Evolutionary conservation across 2,888 invertebrate species (phyloP), one percentile per base, ranked within the genome.

Genomic region (Drosophila ezoana): DNA sequence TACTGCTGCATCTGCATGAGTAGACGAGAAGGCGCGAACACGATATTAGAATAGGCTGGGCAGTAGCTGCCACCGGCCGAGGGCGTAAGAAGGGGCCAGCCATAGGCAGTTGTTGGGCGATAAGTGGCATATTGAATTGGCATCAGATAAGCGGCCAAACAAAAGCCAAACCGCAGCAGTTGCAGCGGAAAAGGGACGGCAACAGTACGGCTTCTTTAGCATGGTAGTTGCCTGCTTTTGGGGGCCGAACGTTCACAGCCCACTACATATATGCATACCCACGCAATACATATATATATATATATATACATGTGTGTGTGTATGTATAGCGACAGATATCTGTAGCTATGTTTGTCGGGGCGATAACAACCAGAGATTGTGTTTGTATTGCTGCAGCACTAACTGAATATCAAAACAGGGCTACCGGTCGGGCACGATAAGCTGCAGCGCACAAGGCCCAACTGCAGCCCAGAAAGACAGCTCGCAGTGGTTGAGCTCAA

Each of bases 341-440:
- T 51, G 38, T 51, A 28, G 51, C 23, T 38, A 16, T 16, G 16
- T 40, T 16, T 40, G 40, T 10, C 16, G 44, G n/a, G 14, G 51
- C 63, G 77, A 79, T 77, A 77, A 79, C 72, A 75, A 62, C 49
- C 59, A 37, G 58, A 79, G 75, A 77, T 77, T 79, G 64, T 78
- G 74, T 53, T 63, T 63, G 65, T 51, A 64, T 47, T 57, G 64
- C 71, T 59, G 58, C 76, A 62, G 56, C 59, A 43, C 49, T 37
- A 49, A 51, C 45, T 43, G 45, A 71, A 38, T 57, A 38, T 52
- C 20, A 58, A 45, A 69, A 54, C 63, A 57, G 79, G 43, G 76
- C 76, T 76, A 78, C 76, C 53, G 68, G 60, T 72, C 70, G 59
- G 53, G 49, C 32, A 54, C 70, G 79, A 78, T 76, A 78, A 76